Percentiles rank a stretch among this genome's conserved stretches.
Conservation (phyloP, 1,140 invertebrate species). For the Halesus radiatus region DNA sequence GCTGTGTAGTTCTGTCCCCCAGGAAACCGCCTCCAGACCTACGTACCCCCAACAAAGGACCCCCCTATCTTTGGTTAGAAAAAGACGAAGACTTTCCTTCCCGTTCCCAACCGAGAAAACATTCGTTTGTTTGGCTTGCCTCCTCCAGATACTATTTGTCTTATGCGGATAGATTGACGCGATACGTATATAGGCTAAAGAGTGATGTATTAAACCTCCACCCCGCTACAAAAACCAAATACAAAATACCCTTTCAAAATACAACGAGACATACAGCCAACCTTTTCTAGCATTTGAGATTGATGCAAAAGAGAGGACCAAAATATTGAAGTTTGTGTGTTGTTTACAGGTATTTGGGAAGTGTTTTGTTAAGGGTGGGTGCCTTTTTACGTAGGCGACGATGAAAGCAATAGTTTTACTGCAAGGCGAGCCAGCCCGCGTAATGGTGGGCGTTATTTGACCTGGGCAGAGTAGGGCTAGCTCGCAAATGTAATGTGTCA, state of each 20-base stretch:
- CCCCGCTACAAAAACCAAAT: background rate
- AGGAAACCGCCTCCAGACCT: conserved; percentile 5
- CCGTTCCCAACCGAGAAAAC: conserved; percentile 44
- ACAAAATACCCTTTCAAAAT: background rate
- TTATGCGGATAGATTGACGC: conserved; percentile 58
- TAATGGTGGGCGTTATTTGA: conserved; percentile 3
- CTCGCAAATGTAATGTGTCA: conserved; percentile 47
- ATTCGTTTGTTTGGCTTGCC: conserved; percentile 57
- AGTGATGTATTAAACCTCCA: conserved; percentile 48
- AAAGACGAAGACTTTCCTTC: conserved; percentile 24
- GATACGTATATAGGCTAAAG: conserved; percentile 56
- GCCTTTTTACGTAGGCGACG: conserved; percentile 33
- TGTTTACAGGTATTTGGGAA: background rate
- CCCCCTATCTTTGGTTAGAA: conserved; percentile 25
- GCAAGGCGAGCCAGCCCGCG: conserved; percentile 38
- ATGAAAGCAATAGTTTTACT: conserved; percentile 52
- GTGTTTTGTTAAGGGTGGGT: background rate
- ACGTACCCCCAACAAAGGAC: conserved; percentile 12
- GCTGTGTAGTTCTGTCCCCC: conserved; percentile 40
- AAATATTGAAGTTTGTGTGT: background rate
- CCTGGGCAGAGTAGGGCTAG: background rate
- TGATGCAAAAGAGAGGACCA: background rate
- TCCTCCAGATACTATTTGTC: conserved; percentile 59
- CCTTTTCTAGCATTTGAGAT: background rate
- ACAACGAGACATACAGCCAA: background rate